Evolutionary conservation across 2,113 vertebrate species (phyloP).

Genomic region (Rhinolophus ferrumequinum): DNA sequence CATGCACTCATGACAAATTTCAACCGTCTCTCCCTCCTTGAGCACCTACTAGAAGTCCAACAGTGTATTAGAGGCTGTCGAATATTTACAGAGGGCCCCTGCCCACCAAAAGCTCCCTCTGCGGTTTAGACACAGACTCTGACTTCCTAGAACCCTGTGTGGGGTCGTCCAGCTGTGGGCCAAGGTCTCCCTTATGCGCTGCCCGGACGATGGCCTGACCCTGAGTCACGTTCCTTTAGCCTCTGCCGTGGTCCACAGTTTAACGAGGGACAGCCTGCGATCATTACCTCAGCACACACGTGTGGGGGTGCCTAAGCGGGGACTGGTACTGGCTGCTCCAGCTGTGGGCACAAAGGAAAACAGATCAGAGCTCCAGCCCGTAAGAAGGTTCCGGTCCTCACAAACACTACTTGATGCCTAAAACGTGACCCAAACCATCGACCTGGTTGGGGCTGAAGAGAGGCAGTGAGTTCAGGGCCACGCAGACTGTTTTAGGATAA

Average conservation of each 20-base stretch:
- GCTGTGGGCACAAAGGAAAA: background rate
- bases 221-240: background rate
- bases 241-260: fast-evolving
- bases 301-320: fast-evolving
- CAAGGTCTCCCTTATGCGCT: background rate
- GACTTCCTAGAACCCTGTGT: background rate
- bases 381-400: background rate
- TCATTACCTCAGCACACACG: fast-evolving
- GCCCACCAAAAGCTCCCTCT: background rate
- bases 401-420: background rate
- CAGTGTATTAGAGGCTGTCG: background rate
- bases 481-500: background rate
- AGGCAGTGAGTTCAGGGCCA: background rate
- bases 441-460: background rate
- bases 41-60: background rate
- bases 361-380: background rate
- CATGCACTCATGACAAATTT: background rate
- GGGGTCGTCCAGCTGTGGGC: background rate
- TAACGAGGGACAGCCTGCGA: background rate
- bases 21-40: background rate
- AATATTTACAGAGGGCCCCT: no score
- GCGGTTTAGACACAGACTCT: background rate
- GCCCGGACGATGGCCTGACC: background rate
- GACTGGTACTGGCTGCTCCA: background rate
- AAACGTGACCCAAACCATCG: background rate